Base-by-base conservation (phyloP, 1,140 invertebrate genomes). In the Andrena cerasifolii region DNA sequence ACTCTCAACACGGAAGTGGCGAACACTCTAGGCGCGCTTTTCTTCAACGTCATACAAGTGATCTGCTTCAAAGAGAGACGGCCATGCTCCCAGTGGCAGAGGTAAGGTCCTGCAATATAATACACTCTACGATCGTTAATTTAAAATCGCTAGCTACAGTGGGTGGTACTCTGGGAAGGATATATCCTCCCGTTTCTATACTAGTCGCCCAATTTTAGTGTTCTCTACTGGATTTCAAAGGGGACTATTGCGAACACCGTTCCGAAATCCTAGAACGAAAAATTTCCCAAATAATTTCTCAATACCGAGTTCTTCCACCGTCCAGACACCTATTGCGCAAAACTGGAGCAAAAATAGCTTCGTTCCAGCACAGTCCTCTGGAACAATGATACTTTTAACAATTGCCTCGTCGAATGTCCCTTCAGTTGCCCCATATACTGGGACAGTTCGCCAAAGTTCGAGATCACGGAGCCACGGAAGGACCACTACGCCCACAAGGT, bases 11-110 rank as follows among this genome's bases (percentile, higher is more conserved):
- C 94, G 59, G 94, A 95, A 84, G 95, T 94, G 14, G 95, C 95
- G 1, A 95, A 96, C 80, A 95, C 95, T 0, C 90, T 96, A 33
- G 95, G 95, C 4, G 94, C 95, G 5, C 93, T 96, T 5, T 96
- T 95, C 89, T 96, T 96, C 90, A 96, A 96, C 67, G 93, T 96
- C 21, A 93, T 95, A 10, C 95, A 95, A 85, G 94, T 95, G 14
- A 95, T 93, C 8, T 96, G 95, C 79, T 95, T 95, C 87, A 94
- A 94, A 81, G 94, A 95, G 82, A 92, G 94, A 77, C 93, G 94
- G 65, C 95, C 95, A 3, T 95, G 95, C 79, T 94, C 94, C 0
- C 89, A 94, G 53, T 94, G 94, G 92, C 94, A 95, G 88, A 94
- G 93, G 94, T 95, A 90, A 18, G 66, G n/a, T 61, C 21, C 26